Conservation (phyloP, 2,113 vertebrate species). For the Notiomystis cincta region DNA sequence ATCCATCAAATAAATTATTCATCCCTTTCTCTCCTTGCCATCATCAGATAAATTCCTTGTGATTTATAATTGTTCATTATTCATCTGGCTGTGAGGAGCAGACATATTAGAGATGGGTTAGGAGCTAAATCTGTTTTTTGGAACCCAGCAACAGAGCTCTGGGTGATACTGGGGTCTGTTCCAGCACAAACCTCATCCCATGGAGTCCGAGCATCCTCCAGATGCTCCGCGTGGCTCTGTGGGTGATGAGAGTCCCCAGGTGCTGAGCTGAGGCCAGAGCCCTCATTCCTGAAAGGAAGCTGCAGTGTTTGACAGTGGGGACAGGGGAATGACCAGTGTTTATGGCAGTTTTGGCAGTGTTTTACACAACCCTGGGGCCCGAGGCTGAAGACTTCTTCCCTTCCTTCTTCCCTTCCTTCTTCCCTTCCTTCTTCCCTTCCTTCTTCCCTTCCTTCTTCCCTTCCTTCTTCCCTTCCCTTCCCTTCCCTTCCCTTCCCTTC, state of each 20-base stretch:
- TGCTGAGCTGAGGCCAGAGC: neutral
- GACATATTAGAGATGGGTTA: neutral
- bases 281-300: neutral
- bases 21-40: slow-evolving; percentile 44
- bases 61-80: slow-evolving; percentile 60
- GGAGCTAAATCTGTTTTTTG: neutral
- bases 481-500: no score
- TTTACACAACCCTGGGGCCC: neutral
- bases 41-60: slow-evolving; percentile 55
- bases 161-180: neutral
- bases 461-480: no score
- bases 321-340: neutral
- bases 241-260: rapidly evolving
- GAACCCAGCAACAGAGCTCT: neutral
- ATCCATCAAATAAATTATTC: slow-evolving; percentile 60
- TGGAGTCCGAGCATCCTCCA: neutral
- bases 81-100: slow-evolving; percentile 4
- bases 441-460: no score
- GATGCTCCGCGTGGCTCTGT: rapidly evolving
- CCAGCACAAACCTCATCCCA: neutral
- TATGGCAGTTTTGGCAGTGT: neutral
- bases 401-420: no score
- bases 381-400: neutral
- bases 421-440: no score
- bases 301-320: neutral